Conservation (phyloP, 2,888 invertebrate genomes). For the Acholoe squamosa region DNA sequence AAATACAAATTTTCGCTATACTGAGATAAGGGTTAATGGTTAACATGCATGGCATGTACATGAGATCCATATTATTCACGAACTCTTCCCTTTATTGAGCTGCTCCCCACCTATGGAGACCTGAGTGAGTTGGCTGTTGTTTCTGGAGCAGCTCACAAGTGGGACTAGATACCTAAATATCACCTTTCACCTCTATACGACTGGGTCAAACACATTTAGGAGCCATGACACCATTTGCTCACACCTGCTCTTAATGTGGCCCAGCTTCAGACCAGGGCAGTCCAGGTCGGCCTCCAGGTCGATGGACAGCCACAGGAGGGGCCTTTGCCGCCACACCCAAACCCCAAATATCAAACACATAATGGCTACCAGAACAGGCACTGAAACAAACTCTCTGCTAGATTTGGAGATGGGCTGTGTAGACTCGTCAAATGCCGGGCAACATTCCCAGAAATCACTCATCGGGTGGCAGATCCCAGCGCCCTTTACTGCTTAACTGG, state of each 20-base stretch:
- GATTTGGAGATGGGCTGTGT: too few relatives aligned
- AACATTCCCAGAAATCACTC: too few relatives aligned
- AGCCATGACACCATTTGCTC: conserved; percentile 14
- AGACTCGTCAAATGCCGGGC: too few relatives aligned
- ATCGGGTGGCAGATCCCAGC: too few relatives aligned
- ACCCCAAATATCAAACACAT: conserved; percentile 34
- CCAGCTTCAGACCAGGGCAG: neutral
- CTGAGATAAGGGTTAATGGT: too few relatives aligned
- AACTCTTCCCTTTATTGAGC: neutral
- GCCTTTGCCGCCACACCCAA: neutral
- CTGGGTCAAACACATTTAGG: too few relatives aligned
- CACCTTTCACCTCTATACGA: neutral
- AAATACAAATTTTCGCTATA: too few relatives aligned
- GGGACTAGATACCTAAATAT: neutral
- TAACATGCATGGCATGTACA: too few relatives aligned
- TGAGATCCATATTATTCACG: too few relatives aligned
- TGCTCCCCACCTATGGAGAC: neutral
- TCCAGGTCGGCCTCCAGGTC: neutral
- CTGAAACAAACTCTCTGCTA: neutral
- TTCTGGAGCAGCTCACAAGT: neutral
- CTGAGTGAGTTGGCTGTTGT: neutral
- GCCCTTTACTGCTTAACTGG: too few relatives aligned
- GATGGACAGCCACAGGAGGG: conserved; percentile 10
- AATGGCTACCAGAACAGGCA: neutral
- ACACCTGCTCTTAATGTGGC: conserved; percentile 34